Percentiles rank a stretch among this genome's conserved stretches.
phyloP scores from a whole-genome alignment of 2,888 invertebrate genomes.

The Pecten maximus region DNA sequence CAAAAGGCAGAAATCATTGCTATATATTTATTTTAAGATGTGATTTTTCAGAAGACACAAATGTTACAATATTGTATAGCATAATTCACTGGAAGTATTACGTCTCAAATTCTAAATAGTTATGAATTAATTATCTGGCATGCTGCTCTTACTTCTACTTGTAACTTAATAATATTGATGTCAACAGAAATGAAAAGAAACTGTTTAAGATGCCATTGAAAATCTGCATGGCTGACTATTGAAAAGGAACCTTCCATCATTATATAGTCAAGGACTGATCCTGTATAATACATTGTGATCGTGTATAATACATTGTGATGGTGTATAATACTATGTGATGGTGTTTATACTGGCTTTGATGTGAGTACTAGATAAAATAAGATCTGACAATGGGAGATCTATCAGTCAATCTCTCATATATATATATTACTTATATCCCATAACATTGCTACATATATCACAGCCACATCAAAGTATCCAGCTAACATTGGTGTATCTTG shows the following conservation, averaged over 20 bases:
- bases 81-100: background rate
- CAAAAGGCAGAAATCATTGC: background rate
- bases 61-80: background rate
- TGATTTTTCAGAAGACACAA: background rate
- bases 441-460: background rate
- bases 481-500: background rate
- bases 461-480: background rate
- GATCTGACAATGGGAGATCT: background rate
- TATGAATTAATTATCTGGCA: background rate
- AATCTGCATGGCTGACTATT: background rate
- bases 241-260: background rate
- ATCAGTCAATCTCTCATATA: background rate
- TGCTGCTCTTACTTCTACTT: background rate
- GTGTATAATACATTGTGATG: background rate
- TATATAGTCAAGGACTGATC: background rate
- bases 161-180: background rate
- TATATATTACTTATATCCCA: background rate
- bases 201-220: background rate
- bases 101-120: background rate
- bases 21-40: background rate
- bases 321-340: no score
- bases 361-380: background rate
- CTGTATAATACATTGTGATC: background rate
- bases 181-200: background rate
- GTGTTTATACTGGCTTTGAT: background rate